Evolutionary conservation across 2,113 vertebrate species (phyloP).

Genomic region (Gnathonemus longibarbis): DNA sequence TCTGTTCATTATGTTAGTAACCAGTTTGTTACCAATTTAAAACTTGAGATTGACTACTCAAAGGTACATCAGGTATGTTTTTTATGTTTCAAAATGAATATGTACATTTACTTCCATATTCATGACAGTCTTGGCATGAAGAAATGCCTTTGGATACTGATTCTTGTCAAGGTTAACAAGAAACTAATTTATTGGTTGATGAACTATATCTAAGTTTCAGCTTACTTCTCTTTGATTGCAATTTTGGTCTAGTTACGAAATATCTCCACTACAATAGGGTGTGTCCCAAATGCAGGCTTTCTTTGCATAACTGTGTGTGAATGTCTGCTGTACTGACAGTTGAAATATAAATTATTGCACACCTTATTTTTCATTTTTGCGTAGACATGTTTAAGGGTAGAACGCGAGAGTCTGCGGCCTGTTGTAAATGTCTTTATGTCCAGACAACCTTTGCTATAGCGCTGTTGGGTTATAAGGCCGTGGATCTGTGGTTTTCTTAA

Average conservation of each 20-base stretch:
- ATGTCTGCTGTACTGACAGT: neutral
- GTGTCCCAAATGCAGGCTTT: neutral
- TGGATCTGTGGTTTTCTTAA: neutral
- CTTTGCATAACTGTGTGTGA: neutral
- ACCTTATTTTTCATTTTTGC: neutral
- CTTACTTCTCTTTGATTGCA: neutral
- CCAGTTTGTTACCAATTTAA: neutral
- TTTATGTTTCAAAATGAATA: neutral
- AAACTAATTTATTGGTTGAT: neutral
- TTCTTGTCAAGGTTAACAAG: neutral
- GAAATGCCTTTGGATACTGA: neutral
- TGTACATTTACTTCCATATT: neutral
- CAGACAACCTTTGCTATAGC: conserved; percentile 17
- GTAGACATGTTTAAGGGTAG: neutral
- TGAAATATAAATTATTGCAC: neutral
- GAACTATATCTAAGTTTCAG: neutral
- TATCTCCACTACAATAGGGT: conserved; percentile 2
- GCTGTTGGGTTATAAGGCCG: conserved; percentile 13
- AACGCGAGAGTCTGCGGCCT: neutral
- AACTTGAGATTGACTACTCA: conserved; percentile 7
- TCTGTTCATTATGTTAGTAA: neutral
- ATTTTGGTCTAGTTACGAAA: neutral
- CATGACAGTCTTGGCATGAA: neutral
- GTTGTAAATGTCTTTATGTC: neutral
- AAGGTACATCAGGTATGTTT: conserved; percentile 9